Conservation (phyloP, 1,140 invertebrate genomes). For the Melipona quadrifasciata region DNA sequence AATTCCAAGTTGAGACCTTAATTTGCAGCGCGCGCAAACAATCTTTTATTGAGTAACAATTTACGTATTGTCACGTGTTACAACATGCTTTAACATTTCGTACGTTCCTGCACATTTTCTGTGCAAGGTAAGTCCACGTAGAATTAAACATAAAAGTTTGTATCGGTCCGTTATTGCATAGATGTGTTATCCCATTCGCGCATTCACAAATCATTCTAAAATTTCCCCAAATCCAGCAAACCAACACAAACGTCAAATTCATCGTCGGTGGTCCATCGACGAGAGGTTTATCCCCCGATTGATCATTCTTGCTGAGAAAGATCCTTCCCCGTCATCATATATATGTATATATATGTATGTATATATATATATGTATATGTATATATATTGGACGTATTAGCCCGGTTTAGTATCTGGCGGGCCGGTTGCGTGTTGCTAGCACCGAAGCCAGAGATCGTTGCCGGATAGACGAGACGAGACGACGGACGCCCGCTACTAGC, state of each 20-base stretch:
- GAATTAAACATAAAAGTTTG: no score
- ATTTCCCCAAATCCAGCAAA: neutral
- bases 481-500: neutral
- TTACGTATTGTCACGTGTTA: no score
- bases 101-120: no score
- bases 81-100: no score
- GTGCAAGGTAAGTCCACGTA: no score
- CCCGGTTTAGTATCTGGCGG: neutral
- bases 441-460: neutral
- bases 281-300: neutral
- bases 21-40: no score
- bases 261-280: neutral
- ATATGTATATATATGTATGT: neutral
- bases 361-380: no score
- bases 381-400: neutral
- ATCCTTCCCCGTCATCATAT: neutral
- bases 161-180: no score
- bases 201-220: neutral
- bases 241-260: neutral
- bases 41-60: no score
- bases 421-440: conserved; percentile 1
- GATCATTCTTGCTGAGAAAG: neutral
- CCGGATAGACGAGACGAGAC: conserved; percentile 2
- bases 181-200: no score
- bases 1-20: no score